Conservation (phyloP, 2,113 vertebrate species). For the Jacana jacana region DNA sequence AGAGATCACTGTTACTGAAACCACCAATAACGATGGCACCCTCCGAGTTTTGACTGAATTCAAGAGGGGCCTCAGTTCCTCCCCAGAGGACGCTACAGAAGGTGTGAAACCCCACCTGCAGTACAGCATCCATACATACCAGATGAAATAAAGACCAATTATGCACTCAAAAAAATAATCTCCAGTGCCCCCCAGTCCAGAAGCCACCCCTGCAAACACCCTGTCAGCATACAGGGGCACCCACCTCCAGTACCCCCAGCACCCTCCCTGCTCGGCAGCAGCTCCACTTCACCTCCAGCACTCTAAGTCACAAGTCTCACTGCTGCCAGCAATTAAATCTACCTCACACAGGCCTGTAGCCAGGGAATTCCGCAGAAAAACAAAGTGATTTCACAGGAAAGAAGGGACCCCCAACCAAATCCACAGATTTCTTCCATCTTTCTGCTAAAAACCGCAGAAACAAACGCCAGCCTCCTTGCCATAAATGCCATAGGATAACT, state of each 20-base stretch:
- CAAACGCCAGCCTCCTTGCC: background rate
- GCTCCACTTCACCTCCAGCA: background rate
- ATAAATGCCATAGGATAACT: background rate
- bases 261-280: background rate
- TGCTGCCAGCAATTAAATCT: background rate
- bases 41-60: background rate
- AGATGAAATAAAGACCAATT: background rate
- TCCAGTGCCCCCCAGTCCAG: fast-evolving
- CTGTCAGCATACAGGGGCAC: fast-evolving
- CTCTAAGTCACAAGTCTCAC: background rate
- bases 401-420: background rate
- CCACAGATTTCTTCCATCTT: background rate
- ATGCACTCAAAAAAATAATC: fast-evolving
- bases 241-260: fast-evolving
- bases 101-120: background rate
- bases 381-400: background rate
- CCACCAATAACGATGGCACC: background rate
- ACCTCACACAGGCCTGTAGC: background rate
- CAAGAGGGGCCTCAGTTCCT: background rate
- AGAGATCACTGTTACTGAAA: background rate
- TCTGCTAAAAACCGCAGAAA: background rate
- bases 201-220: background rate
- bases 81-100: background rate
- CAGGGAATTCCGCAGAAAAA: background rate
- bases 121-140: background rate